phyloP scores from a whole-genome alignment of 2,797 vertebrate genomes.

The Sus cebifrons region DNA sequence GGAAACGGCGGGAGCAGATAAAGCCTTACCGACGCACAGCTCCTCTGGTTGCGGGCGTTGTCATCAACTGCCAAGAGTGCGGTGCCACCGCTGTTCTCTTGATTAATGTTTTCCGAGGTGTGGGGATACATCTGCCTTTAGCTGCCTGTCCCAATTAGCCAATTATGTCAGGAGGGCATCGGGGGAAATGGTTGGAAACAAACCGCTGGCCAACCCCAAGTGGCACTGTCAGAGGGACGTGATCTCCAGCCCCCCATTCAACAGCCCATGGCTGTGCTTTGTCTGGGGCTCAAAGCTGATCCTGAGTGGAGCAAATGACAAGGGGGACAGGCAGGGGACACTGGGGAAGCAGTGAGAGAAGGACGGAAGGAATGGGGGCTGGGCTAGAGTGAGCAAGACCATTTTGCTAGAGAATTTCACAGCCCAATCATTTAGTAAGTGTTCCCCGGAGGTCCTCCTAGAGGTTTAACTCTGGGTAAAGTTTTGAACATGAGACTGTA shows the following conservation, averaged over 20 bases:
- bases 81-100: conserved; percentile 61
- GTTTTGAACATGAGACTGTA: neutral
- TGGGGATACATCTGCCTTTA: conserved; percentile 34
- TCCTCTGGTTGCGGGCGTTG: conserved; percentile 66
- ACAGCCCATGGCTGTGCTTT: neutral
- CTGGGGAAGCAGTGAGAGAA: neutral
- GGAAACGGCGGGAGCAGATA: conserved; percentile 56
- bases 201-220: neutral
- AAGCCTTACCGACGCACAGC: conserved; percentile 54
- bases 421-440: neutral
- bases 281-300: neutral
- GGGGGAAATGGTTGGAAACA: neutral
- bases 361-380: too few species aligned
- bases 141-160: conserved; percentile 72
- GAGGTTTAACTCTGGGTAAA: neutral
- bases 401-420: neutral
- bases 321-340: neutral
- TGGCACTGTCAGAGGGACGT: neutral
- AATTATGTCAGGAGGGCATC: conserved; percentile 57
- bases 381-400: neutral
- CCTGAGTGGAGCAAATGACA: neutral
- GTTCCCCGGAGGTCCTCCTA: neutral
- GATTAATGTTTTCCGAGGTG: conserved; percentile 75
- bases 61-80: conserved; percentile 68
- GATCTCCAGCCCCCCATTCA: neutral